These are phyloP conservation scores for Drosophila subsilvestris DNA, from an alignment of 2,888 invertebrate species.

Conservation along the genomic window DNA sequence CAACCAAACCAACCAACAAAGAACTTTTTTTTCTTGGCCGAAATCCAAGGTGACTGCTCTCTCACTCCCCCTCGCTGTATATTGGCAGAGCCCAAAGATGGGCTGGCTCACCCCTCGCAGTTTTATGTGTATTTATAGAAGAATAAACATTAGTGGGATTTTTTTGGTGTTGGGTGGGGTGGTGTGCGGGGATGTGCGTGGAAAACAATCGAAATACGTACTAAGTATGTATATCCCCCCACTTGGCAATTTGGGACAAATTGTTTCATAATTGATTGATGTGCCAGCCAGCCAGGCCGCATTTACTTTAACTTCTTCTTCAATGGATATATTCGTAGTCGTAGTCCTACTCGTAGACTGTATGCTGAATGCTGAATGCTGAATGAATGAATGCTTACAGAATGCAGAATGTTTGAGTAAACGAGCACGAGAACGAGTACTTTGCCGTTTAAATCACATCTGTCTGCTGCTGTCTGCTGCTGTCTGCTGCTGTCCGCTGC, in stretches of 20 bases:
- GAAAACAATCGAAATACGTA: slow-evolving; percentile 60
- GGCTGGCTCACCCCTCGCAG: slow-evolving; percentile 4
- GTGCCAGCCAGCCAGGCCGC: slow-evolving; percentile 35
- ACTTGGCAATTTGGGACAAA: slow-evolving; percentile 69
- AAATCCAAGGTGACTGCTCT: slow-evolving; percentile 26
- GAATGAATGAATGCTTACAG: not conserved
- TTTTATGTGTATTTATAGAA: slow-evolving; percentile 71
- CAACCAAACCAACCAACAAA: not conserved
- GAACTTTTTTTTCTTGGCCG: slow-evolving; percentile 25
- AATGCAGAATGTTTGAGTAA: not conserved
- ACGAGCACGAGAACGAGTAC: not conserved
- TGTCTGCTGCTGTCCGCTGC: not conserved
- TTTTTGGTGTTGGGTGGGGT: too few species aligned
- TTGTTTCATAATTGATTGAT: slow-evolving; percentile 78
- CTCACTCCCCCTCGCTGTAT: not conserved
- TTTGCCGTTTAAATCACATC: too few species aligned
- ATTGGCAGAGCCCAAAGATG: not conserved
- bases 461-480: not conserved
- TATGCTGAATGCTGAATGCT: not conserved
- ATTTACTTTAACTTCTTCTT: not conserved
- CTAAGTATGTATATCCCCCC: slow-evolving; percentile 36
- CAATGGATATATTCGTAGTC: too few species aligned
- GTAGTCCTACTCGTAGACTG: too few species aligned
- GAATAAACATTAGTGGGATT: slow-evolving; percentile 63
- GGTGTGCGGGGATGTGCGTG: too few species aligned